Base-by-base conservation (phyloP, 2,797 vertebrate genomes). In the Spondyliosoma cantharus region DNA sequence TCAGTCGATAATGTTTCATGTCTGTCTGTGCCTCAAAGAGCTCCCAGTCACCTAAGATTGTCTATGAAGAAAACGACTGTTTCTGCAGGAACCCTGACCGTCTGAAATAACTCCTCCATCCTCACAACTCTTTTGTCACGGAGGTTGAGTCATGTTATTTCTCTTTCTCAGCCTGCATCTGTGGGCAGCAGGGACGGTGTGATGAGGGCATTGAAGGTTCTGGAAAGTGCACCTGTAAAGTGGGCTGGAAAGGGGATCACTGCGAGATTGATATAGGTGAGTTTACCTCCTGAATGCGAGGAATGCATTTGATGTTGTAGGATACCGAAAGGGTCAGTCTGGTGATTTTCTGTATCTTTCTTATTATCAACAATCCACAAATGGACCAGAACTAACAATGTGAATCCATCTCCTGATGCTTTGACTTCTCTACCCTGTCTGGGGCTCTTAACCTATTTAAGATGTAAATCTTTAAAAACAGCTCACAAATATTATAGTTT, bases 261-360 rank as follows among this genome's bases (percentile, higher is more conserved):
- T 99, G 98, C 15, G 93, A 98, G 68, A 93, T 19, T 20, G 86
- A 95, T 45, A 88, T 95, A n/a, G 94, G 98, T 99, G 90, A 94
- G 89, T 76, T 45, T 69, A 2, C 24, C 25, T 62, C 5, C 37
- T 27, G 24, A 54, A 27, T 22, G 17, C 24, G 1, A 43, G 9
- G 16, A 17, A 17, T 46, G 12, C 1, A 46, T 19, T 20, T 29
- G 8, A 42, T 20, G 46, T 9, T 48, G 0, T n/a, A 46, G 48
- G 25, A 19, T 48, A 22, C 25, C 60, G 42, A 49, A 65, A 64
- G 5, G 4, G 22, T 43, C n/a, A 27, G 20, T 22, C 22, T 45
- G 17, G 25, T 49, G 49, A 58, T 58, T 19, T 32, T 71, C 7
- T 53, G 24, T 53, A 20, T 13, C 29, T 73, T 45, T 73, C 5